Base-by-base conservation (phyloP, 2,888 invertebrate genomes). In the Tipula unca region DNA sequence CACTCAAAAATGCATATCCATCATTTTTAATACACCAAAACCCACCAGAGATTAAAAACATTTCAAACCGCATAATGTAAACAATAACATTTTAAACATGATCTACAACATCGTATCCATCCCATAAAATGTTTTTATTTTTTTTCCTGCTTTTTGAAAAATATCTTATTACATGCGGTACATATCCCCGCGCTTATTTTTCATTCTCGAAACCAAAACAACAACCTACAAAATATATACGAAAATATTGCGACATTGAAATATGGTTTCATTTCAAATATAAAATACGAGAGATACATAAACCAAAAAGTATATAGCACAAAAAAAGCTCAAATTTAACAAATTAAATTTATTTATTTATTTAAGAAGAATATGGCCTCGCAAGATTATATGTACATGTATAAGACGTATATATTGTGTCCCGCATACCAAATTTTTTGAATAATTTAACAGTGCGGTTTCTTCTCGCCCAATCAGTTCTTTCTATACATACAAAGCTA, bases 311-410 rank as follows among this genome's bases (percentile, higher is more conserved):
- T 14, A 69, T 17, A 69, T 3, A 69, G n/a, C n/a, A 6, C 8
- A 25, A 69, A 69, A 69, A 69, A 69, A 69, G 69, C 69, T 69
- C 69, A 69, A 69, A 69, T 69, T 69, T 69, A 25, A 69, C 20
- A 69, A 69, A 69, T 69, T 69, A 69, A 69, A 69, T 69, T 69
- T 69, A 69, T 69, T 69, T 69, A 69, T 69, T 54, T 54, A 20
- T 54, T 69, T 69, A 25, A 69, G 25, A 25, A 10, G 69, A 69
- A 25, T 20, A 10, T 69, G 25, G 48, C 48, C 48, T 10, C 17
- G 17, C 17, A 48, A 17, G 39, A 17, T 8, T 54, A n/a, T n/a
- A n/a, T 32, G 32, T 32, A 32, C 32, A 32, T 32, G n/a, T n/a
- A n/a, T n/a, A n/a, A n/a, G n/a, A n/a, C 6, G 1, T 32, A 2